These are phyloP conservation scores for Centropristis striata DNA, from an alignment of 2,113 vertebrate species.

Conservation along the genomic window DNA sequence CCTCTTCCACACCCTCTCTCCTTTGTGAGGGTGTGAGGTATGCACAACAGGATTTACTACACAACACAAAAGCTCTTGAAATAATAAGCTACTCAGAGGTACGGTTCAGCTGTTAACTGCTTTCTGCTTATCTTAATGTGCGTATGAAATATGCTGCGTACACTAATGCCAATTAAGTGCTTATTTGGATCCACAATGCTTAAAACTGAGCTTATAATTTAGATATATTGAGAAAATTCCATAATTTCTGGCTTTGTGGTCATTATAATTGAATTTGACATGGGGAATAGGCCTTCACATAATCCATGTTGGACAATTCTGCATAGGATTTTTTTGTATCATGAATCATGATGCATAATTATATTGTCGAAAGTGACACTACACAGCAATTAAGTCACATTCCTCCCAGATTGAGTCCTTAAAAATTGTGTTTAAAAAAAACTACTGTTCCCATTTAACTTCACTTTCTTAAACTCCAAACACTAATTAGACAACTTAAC, in stretches of 20 bases:
- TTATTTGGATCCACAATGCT: not conserved
- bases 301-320: not conserved
- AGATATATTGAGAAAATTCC: not conserved
- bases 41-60: conserved; percentile 40
- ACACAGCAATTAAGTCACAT: not conserved
- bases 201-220: not conserved
- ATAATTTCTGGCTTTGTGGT: conserved; percentile 5
- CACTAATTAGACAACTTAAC: not conserved
- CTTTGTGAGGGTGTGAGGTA: conserved; percentile 66
- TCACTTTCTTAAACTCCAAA: too few species aligned
- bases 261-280: conserved; percentile 7
- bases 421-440: not conserved
- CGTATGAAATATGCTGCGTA: not conserved
- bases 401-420: not conserved
- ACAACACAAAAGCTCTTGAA: conserved; percentile 32
- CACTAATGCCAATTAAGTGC: not conserved
- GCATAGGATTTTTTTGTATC: not conserved
- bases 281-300: not conserved
- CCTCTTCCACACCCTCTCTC: conserved; percentile 60
- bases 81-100: conserved; percentile 2
- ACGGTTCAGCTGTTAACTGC: not conserved
- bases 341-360: not conserved
- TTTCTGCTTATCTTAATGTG: not conserved
- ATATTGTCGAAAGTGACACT: conserved; percentile 4
- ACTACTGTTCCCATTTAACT: not conserved